These are phyloP conservation scores for Steinernema feltiae DNA, from an alignment of 1,140 invertebrate species.

Conservation along the genomic window DNA sequence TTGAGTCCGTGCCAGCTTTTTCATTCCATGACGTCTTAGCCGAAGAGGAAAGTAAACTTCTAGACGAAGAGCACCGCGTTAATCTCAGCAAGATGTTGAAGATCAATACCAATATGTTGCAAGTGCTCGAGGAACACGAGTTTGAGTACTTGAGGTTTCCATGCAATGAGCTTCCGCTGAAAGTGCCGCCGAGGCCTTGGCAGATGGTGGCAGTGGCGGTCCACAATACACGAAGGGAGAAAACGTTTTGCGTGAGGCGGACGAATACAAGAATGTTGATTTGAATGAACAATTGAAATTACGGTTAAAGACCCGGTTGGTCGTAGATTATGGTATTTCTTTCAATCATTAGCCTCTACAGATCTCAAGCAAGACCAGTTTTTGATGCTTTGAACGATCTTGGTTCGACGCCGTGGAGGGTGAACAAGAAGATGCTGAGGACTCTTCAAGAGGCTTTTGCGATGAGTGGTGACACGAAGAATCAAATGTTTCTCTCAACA, in stretches of 20 bases:
- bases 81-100: conserved; percentile 21
- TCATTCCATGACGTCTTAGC: conserved; percentile 5
- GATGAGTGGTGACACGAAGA: conserved; percentile 5
- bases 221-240: conserved; percentile 18
- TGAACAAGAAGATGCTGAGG: conserved; percentile 69
- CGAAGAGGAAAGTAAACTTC: conserved; percentile 25
- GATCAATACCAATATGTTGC: conserved; percentile 23
- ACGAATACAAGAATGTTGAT: conserved; percentile 25
- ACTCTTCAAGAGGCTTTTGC: conserved; percentile 24
- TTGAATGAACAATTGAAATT: conserved; percentile 26
- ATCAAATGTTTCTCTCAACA: conserved; percentile 23
- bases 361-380: conserved; percentile 62
- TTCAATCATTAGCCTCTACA: conserved; percentile 23
- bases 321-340: too few species aligned
- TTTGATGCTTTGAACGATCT: conserved; percentile 86
- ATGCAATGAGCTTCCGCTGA: conserved; percentile 29
- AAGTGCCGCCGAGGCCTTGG: conserved; percentile 36
- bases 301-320: conserved; percentile 30
- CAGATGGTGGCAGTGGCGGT: conserved; percentile 30
- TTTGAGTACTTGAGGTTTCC: conserved; percentile 34
- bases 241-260: conserved; percentile 24
- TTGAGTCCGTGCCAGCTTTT: conserved; percentile 17
- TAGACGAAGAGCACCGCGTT: conserved; percentile 22
- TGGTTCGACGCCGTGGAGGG: conserved; percentile 78
- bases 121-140: conserved; percentile 23